Conservation (phyloP, 2,797 vertebrate genomes). For the Anomalospiza imberbis region DNA sequence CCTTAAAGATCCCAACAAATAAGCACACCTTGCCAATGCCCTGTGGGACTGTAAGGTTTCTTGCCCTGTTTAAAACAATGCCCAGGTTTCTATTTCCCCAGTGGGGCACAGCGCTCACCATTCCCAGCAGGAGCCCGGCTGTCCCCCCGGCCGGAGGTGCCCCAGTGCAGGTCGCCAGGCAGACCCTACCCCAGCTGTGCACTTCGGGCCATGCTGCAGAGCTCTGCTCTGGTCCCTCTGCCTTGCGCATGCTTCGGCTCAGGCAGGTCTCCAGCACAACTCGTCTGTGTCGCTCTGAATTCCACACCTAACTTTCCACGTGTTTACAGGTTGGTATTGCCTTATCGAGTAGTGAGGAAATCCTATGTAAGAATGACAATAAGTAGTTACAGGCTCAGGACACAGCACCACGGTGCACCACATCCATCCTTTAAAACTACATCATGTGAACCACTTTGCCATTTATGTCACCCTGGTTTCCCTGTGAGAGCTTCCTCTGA, state of each 20-base stretch:
- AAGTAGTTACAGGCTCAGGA: neutral
- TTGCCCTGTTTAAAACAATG: neutral
- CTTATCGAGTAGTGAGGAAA: neutral
- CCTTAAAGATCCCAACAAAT: neutral
- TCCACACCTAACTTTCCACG: accelerated
- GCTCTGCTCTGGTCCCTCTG: neutral
- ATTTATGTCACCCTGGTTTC: neutral
- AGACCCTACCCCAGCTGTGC: accelerated
- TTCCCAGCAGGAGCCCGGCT: neutral
- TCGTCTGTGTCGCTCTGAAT: neutral
- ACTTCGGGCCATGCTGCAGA: accelerated
- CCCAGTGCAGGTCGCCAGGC: neutral
- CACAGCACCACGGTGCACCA: accelerated
- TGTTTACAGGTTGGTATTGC: neutral
- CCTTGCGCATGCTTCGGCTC: accelerated
- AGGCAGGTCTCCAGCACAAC: neutral
- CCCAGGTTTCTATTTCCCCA: accelerated
- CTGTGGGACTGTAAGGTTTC: accelerated
- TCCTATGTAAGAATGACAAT: neutral
- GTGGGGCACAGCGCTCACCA: accelerated
- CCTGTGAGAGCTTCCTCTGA: neutral
- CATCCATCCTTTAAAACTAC: neutral
- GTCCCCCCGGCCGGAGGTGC: accelerated
- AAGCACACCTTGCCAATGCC: accelerated
- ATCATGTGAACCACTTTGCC: neutral